phyloP scores from a whole-genome alignment of 64 coral and sea anemone species.

The Hydrozoanthus tunicans region DNA sequence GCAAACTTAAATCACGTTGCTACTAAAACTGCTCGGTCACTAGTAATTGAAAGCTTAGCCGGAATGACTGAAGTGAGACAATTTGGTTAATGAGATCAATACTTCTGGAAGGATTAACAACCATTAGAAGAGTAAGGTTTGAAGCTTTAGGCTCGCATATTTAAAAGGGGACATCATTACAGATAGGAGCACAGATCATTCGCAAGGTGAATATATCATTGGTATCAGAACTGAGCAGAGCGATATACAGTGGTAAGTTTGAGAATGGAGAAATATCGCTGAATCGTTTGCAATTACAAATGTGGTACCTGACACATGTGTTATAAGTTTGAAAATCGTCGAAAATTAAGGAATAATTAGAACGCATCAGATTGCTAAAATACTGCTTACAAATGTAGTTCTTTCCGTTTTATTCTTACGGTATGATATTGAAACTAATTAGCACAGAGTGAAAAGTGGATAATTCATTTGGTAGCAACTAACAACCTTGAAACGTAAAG shows the following conservation, averaged over 20 bases:
- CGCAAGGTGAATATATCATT: not conserved
- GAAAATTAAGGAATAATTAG: not conserved
- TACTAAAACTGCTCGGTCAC: not conserved
- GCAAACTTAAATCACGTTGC: not conserved
- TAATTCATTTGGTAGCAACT: too few species aligned
- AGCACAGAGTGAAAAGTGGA: too few species aligned
- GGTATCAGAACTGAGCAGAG: not conserved
- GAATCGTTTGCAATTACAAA: not conserved
- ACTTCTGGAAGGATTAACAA: not conserved
- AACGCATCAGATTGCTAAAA: not conserved
- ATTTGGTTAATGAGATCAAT: constrained; percentile 40
- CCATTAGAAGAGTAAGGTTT: not conserved
- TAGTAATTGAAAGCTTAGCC: not conserved
- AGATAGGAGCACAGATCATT: not conserved
- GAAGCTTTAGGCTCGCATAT: not conserved
- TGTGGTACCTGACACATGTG: not conserved
- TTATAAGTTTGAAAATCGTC: not conserved
- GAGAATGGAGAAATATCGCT: not conserved
- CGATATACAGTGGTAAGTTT: not conserved
- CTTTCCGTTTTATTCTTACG: too few species aligned
- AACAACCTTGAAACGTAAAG: too few species aligned
- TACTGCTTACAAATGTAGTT: too few species aligned
- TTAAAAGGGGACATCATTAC: not conserved
- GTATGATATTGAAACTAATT: too few species aligned
- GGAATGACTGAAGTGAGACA: not conserved